Base-by-base conservation (phyloP, 2,113 vertebrate species). In the Siphamia tubifer region DNA sequence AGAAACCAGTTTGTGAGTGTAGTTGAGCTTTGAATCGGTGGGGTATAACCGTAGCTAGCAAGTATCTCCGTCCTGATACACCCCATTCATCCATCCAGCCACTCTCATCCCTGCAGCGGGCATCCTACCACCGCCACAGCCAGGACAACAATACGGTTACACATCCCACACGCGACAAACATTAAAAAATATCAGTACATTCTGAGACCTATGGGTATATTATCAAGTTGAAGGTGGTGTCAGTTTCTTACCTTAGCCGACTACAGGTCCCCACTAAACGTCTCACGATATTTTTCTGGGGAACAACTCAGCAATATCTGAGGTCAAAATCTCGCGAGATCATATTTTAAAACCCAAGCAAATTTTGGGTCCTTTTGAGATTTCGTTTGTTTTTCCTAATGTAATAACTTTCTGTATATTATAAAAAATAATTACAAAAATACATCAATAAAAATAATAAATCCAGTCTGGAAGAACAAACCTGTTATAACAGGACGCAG, bases 251-350 rank as follows among this genome's bases (percentile, higher is more conserved):
- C 87, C 89, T 88, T 49, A 21, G 58, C 67, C 7, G 58, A 45
- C 58, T 5, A n/a, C n/a, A 21, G 62, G 61, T 74, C 51, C 62
- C 68, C 40, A 27, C 44, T 58, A 2, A 58, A 83, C 0, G 52
- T 74, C 74, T 86, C 83, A 69, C 84, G 79, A 79, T 57, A 73
- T 69, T 47, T 67, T 64, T 34, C 27, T 5, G 25, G 42, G 15
- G 15, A 21, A 74, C 35, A 56, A 64, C 64, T 57, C 62, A 32
- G 43, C 64, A 78, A 42, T 7, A 30, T n/a, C 25, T 10, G 2
- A 9, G 24, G 44, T 5, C 16, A 55, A 55, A n/a, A 47, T 78
- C 74, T 88, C 88, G 88, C 86, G 88, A 86, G 68, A 86, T 2
- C 17, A 16, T 3, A 12, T 5, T 9, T 35, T 12, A 9, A 35